These are phyloP conservation scores for Halisarca cf. caerulea DNA, from an alignment of 37 sponge, comb jelly and placozoan genomes.

Conservation along the genomic window DNA sequence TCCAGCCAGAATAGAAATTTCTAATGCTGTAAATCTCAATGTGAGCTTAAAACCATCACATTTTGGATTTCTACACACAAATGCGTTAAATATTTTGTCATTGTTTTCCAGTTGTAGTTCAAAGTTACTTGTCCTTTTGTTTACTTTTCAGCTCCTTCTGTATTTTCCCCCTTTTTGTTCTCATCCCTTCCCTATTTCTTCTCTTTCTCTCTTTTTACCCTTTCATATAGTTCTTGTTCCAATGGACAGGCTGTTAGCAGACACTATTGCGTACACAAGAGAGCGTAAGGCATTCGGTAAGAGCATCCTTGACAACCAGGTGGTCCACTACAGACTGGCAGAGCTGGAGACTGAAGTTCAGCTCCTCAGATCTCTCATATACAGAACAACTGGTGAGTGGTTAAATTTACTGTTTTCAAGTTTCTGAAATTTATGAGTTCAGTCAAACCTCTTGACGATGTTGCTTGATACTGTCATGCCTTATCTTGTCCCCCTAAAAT, in stretches of 20 bases:
- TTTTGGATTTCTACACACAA: too few relatives aligned
- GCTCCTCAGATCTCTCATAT: constrained; percentile 73
- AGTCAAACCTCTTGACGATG: too few relatives aligned
- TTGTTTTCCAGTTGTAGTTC: too few relatives aligned
- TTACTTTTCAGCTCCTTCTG: background rate
- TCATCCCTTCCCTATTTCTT: too few relatives aligned
- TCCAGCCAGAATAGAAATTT: too few relatives aligned
- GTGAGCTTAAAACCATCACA: too few relatives aligned
- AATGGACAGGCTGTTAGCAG: constrained; percentile 61
- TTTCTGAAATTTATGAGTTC: too few relatives aligned
- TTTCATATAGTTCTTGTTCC: constrained; percentile 63
- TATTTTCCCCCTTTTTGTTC: background rate
- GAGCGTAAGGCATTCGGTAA: constrained; percentile 91
- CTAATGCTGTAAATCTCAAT: too few relatives aligned
- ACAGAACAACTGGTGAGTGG: constrained; percentile 65
- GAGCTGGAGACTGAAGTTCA: constrained; percentile 94
- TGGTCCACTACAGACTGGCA: constrained; percentile 87
- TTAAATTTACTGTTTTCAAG: background rate
- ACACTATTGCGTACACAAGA: constrained; percentile 76
- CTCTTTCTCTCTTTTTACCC: background rate
- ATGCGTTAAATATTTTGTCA: too few relatives aligned
- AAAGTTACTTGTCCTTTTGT: background rate
- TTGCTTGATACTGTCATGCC: too few relatives aligned
- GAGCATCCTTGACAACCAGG: constrained; percentile 88
- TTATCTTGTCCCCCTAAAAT: too few relatives aligned